Base-by-base conservation (phyloP, 2,888 invertebrate genomes). In the Tetanocera ferruginea region DNA sequence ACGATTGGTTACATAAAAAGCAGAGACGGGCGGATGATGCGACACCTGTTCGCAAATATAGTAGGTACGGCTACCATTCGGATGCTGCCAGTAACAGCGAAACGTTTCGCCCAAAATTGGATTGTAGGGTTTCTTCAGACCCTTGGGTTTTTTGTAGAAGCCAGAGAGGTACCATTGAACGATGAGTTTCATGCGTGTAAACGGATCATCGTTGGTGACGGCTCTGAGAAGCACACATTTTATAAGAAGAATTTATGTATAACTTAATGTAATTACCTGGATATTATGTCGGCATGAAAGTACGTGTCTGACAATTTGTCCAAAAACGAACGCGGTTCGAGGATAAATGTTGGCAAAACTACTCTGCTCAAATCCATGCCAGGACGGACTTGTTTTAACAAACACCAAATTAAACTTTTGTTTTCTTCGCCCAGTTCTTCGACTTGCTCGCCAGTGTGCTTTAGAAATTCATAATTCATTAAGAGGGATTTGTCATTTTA, bases 1-100 rank as follows among this genome's bases (percentile, higher is more conserved):
- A 66, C 98, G 93, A 88, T 98, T 98, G 8, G 97, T 96, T 34
- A 98, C 95, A 89, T 97, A 97, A 90, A 97, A 96, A 0, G 97
- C 97, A 3, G 97, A 96, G 0, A 98, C 93, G 0, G 98, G 98
- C 5, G 98, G 98, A 91, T 98, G 98, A 89, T 98, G 98, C 0
- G 97, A 98, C 0, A 96, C 97, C 93, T 98, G 98, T 89, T 98
- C 98, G 14, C 98, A 95, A 31, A 98, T 91, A 87, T 98, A 98
- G 86, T 95, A 98, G 0, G 98, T 98, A 80, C 96, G 93, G 23
- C 95, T 95, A 71, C 95, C 94, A 75, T 94, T 93, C 11, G 90
- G 86, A 90, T 98, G 96, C 81, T 93, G 91, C 98, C 98, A 98
- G 88, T 94, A 96, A 86, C 98, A 98, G 0, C 98, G 92, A 90